A percentile compares a stretch with the other conserved stretches of the same genome.
Conservation (phyloP, 1,140 invertebrate species). For the Diachasmimorpha longicaudata region DNA sequence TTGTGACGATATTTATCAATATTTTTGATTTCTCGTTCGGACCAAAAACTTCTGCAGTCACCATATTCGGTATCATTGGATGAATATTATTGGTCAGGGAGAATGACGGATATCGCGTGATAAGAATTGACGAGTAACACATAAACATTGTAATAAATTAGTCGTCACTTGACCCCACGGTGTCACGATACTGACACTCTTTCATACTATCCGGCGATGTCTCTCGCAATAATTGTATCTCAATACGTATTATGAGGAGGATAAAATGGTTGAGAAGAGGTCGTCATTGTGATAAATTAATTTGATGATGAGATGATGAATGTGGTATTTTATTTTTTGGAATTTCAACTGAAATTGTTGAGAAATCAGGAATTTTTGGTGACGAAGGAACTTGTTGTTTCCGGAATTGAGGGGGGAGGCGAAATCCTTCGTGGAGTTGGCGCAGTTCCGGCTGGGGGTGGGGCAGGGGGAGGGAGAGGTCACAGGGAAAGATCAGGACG, state of each 20-base stretch:
- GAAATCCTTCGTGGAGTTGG: not conserved
- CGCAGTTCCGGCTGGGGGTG: not conserved
- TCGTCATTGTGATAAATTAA: constrained; percentile 40
- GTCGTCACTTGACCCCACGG: constrained; percentile 57
- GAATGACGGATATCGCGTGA: constrained; percentile 13
- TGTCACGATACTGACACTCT: constrained; percentile 34
- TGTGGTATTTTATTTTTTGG: not conserved
- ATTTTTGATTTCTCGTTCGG: not conserved
- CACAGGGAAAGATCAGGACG: not conserved
- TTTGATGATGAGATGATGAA: constrained; percentile 9
- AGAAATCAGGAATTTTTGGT: not conserved
- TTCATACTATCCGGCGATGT: constrained; percentile 33
- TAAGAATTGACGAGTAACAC: constrained; percentile 47
- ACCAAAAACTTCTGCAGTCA: not conserved
- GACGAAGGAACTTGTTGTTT: not conserved
- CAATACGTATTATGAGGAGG: constrained; percentile 32
- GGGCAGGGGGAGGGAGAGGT: not conserved
- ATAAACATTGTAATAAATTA: constrained; percentile 66
- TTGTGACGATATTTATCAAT: not conserved
- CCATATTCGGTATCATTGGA: not conserved
- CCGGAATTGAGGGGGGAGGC: not conserved
- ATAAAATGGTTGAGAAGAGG: constrained; percentile 28
- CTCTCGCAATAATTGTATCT: constrained; percentile 42
- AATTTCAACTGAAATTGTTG: not conserved
- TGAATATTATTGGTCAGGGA: not conserved